A percentile compares a stretch with the other conserved stretches of the same genome.
Evolutionary conservation across 2,797 vertebrate genomes (phyloP).

Genomic region (Hippocampus kuda): DNA sequence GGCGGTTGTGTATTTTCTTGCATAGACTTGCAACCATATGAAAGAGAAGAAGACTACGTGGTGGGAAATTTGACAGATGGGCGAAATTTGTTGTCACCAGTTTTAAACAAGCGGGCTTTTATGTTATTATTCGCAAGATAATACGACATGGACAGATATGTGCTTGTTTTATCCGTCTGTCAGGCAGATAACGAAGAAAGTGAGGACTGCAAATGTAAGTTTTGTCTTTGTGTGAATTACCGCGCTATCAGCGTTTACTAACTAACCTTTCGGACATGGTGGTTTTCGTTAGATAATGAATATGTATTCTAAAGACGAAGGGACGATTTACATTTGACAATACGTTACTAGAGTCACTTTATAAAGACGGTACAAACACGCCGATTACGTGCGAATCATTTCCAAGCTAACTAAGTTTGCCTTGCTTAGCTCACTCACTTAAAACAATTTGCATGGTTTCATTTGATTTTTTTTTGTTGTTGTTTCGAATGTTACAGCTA

Average conservation of each 20-base stretch:
- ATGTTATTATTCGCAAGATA: not conserved
- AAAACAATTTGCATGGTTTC: no score
- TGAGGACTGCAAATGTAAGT: constrained; percentile 44
- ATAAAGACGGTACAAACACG: not conserved
- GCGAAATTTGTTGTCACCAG: constrained; percentile 8
- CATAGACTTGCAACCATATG: not conserved
- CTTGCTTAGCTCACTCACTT: not conserved
- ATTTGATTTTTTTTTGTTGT: no score
- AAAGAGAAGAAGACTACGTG: constrained; percentile 28
- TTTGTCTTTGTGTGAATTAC: not conserved
- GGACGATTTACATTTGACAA: not conserved
- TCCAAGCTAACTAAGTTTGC: not conserved
- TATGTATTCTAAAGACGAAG: not conserved
- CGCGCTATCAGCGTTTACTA: not conserved
- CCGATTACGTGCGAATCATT: no score
- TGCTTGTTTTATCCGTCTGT: constrained; percentile 44
- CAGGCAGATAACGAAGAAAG: constrained; percentile 16
- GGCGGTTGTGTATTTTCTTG: not conserved
- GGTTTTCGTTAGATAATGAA: no score
- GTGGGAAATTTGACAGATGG: constrained; percentile 58
- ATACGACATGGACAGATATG: constrained; percentile 52
- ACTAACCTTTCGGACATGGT: not conserved
- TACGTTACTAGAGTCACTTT: not conserved
- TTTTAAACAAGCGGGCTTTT: accelerated
- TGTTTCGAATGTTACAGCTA: no score